Evolutionary conservation across 1,140 invertebrate genomes (phyloP), one percentile per base, ranked within the genome.

Genomic region (Caerostris extrusa): DNA sequence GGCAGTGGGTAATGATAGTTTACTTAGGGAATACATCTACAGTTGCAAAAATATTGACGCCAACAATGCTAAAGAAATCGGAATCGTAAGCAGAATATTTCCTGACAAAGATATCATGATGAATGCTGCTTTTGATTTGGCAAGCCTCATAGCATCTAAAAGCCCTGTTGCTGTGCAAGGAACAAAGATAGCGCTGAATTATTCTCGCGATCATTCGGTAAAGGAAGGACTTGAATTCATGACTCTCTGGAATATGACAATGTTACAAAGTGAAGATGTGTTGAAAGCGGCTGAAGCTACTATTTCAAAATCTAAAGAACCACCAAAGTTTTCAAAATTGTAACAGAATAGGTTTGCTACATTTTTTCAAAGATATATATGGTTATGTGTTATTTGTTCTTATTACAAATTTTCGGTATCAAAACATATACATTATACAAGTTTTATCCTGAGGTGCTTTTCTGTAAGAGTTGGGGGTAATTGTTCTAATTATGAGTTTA

Each of bases 111-210:
- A 97, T 95, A 97, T 97, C 86, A 96, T 98, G 96, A 95, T 99
- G 7, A 96, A 97, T 56, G 97, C 96, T 90, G 97, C 98, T 0
- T 90, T 98, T 3, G 96, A 97, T 56, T 90, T 98, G 91, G 99
- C 98, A 50, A 96, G 97, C 95, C 95, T 96, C 61, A 99, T 99
- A 94, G 98, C 98, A 10, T 95, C 95, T 34, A 98, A 98, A 96
- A 99, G 98, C 96, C 99, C 99, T 8, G 97, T 99, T 60, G 99
- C 98, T 4, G 97, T 99, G 6, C 98, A 99, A 96, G 97, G 97
- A 8, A 98, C 98, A 0, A 99, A 99, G 96, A 96, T 97, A 90
- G 98, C 96, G 95, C 95, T 99, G 10, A 97, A 98, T 60, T 99
- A 98, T 96, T 98, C 98, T 6, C 96, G 98, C 95, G 98, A 99